phyloP scores from a whole-genome alignment of 2,888 invertebrate species.

The Drosophila lutescens region DNA sequence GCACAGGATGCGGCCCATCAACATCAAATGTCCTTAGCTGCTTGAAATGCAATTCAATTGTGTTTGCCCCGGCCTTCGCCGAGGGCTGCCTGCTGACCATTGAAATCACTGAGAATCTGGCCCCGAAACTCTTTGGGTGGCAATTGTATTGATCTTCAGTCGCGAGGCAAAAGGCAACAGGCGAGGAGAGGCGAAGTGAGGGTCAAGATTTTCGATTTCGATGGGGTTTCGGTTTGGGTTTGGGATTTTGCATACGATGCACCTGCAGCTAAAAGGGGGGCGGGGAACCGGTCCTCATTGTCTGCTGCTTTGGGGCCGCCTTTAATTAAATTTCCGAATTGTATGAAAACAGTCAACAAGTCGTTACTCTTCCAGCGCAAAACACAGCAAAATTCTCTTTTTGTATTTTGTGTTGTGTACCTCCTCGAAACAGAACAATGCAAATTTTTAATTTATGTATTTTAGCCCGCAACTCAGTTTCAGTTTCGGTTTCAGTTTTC shows the following conservation, averaged over 20 bases:
- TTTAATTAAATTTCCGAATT: conserved; percentile 80
- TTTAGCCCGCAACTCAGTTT: conserved; percentile 67
- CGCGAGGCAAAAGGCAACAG: too few relatives aligned
- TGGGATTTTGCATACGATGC: conserved; percentile 59
- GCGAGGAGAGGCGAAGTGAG: too few relatives aligned
- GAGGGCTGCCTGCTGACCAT: conserved; percentile 42
- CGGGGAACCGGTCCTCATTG: conserved; percentile 65
- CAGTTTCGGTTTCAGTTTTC: conserved; percentile 26
- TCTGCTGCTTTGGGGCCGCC: conserved; percentile 74
- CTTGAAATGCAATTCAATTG: conserved; percentile 83
- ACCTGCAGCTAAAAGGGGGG: conserved; percentile 54
- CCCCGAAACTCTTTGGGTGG: conserved; percentile 71
- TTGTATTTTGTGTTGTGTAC: conserved; percentile 27
- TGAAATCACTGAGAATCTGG: conserved; percentile 44
- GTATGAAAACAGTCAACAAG: conserved; percentile 80
- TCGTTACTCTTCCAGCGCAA: conserved; percentile 64
- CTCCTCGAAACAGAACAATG: conserved; percentile 73
- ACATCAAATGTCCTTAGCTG: conserved; percentile 75
- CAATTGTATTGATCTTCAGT: conserved; percentile 83
- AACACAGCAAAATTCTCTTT: conserved; percentile 32
- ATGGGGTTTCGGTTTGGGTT: too few relatives aligned
- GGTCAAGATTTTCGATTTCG: conserved; percentile 47
- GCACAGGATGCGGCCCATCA: conserved; percentile 79
- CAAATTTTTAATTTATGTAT: conserved; percentile 81
- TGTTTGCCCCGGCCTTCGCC: conserved; percentile 56